Percentiles rank a stretch among this genome's conserved stretches.
These are phyloP conservation scores for Amyelois transitella DNA, from an alignment of 1,140 invertebrate genomes.

Conservation along the genomic window DNA sequence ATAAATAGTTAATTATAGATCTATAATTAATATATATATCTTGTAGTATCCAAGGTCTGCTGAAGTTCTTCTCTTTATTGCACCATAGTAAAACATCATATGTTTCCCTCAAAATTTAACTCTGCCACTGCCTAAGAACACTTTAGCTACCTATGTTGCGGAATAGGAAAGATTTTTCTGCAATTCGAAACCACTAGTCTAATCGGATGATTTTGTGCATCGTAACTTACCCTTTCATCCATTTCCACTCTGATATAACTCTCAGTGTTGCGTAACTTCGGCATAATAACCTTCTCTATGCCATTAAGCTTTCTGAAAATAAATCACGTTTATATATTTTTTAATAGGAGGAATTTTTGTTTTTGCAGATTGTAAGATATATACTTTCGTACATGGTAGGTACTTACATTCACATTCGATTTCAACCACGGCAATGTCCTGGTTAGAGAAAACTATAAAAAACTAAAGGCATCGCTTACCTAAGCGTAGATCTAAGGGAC, in stretches of 20 bases:
- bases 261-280: conserved; percentile 61
- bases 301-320: conserved; percentile 64
- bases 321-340: background rate
- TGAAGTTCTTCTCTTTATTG: conserved; percentile 57
- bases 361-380: too few species aligned
- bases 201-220: background rate
- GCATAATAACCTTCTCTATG: conserved; percentile 65
- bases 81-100: too few species aligned
- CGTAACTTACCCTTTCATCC: conserved; percentile 52
- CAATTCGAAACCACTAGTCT: background rate
- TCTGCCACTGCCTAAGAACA: too few species aligned
- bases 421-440: too few species aligned
- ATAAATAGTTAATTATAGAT: too few species aligned
- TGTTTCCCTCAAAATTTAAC: too few species aligned
- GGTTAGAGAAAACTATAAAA: too few species aligned
- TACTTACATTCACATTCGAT: too few species aligned
- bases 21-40: too few species aligned
- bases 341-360: background rate
- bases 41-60: conserved; percentile 60
- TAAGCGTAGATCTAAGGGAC: conserved; percentile 49
- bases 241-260: conserved; percentile 60
- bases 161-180: background rate
- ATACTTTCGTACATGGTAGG: too few species aligned
- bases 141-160: background rate
- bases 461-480: too few species aligned